Percentiles rank a stretch among this genome's conserved stretches.
Conservation (phyloP, 2,797 vertebrate species). For the Notoglanidium macrostoma region DNA sequence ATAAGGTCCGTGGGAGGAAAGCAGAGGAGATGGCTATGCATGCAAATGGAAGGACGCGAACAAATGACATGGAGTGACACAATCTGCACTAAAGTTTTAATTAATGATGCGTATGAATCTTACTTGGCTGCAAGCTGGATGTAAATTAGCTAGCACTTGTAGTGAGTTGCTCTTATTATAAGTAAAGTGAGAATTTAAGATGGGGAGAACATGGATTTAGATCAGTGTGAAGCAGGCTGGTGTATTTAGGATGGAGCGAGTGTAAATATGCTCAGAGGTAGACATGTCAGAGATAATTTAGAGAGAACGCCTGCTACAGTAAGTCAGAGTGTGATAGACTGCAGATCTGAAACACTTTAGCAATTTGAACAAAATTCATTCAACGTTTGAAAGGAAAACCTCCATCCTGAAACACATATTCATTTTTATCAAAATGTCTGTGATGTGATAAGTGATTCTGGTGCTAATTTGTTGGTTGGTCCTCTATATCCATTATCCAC, state of each 20-base stretch:
- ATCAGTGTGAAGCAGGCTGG: neutral
- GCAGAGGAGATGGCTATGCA: neutral
- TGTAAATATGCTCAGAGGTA: neutral
- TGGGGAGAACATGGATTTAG: neutral
- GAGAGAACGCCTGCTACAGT: neutral
- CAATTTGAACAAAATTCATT: neutral
- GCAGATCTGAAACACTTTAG: neutral
- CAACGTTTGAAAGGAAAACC: neutral
- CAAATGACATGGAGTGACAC: conserved; percentile 1
- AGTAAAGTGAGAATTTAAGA: neutral
- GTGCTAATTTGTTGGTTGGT: neutral
- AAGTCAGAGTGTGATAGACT: neutral
- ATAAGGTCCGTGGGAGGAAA: neutral
- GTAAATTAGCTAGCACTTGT: neutral
- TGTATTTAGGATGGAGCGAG: neutral
- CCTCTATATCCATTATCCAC: neutral
- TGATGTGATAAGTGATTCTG: neutral
- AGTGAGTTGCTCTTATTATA: neutral
- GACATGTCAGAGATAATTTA: neutral
- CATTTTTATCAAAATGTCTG: neutral
- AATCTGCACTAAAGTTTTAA: neutral
- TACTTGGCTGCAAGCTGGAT: neutral
- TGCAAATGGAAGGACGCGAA: neutral
- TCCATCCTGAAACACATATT: neutral
- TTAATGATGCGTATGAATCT: neutral